Conservation (phyloP, 1,140 invertebrate genomes). For the Microplitis mediator region DNA sequence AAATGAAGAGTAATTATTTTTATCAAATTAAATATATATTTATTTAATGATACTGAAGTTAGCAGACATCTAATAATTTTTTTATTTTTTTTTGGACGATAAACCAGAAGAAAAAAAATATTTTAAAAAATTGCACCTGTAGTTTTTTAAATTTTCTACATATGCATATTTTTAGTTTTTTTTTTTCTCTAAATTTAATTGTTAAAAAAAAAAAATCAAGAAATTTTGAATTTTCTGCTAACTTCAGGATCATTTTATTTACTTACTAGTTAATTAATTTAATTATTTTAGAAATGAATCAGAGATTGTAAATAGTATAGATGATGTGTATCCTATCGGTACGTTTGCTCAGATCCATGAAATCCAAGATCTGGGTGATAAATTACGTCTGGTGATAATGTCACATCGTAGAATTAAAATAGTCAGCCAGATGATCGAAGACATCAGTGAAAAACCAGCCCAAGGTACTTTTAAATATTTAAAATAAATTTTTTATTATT, state of each 20-base stretch:
- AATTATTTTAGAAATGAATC: constrained; percentile 72
- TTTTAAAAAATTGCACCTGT: too few species aligned
- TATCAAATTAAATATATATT: background rate
- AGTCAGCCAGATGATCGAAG: constrained; percentile 77
- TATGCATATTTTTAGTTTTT: too few species aligned
- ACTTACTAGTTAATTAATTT: background rate
- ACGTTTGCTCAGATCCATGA: constrained; percentile 99
- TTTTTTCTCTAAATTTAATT: too few species aligned
- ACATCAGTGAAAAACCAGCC: constrained; percentile 64
- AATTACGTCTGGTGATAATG: constrained; percentile 90
- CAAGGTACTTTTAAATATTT: constrained; percentile 45
- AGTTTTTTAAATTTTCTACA: too few species aligned
- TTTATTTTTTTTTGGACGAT: too few species aligned
- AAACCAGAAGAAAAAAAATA: too few species aligned
- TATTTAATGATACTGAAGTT: background rate
- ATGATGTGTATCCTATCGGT: constrained; percentile 90
- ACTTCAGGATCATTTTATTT: background rate
- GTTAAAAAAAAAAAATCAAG: too few species aligned
- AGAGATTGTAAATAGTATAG: constrained; percentile 84
- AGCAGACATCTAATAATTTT: too few species aligned
- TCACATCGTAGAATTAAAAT: constrained; percentile 89
- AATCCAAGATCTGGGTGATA: constrained; percentile 93
- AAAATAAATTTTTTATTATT: constrained; percentile 20
- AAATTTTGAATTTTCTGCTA: too few species aligned
- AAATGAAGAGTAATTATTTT: constrained; percentile 75